Conservation (phyloP, 1,140 invertebrate species). For the Globodera rostochiensis region DNA sequence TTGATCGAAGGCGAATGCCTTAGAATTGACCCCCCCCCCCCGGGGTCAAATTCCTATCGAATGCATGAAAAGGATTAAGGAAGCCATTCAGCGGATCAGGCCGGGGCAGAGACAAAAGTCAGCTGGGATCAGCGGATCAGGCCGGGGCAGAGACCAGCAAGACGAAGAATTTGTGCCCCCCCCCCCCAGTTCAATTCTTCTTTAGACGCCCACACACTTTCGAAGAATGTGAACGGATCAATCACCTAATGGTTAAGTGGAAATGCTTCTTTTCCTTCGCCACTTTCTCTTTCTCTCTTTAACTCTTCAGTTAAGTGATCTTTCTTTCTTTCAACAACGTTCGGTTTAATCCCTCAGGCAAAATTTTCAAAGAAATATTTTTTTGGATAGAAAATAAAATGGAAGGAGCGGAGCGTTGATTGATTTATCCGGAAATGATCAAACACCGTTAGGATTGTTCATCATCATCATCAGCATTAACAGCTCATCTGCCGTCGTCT, state of each 20-base stretch:
- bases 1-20: too few species aligned
- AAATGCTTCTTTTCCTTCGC: neutral
- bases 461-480: too few species aligned
- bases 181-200: too few species aligned
- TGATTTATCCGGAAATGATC: neutral
- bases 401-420: neutral
- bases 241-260: neutral
- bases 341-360: too few species aligned
- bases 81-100: neutral
- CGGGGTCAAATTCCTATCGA: conserved; percentile 1
- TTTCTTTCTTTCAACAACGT: too few species aligned
- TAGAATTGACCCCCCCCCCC: too few species aligned
- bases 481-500: neutral
- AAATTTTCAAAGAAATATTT: too few species aligned
- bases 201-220: neutral
- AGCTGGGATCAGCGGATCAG: neutral
- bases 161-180: neutral
- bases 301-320: too few species aligned
- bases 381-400: too few species aligned
- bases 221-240: neutral
- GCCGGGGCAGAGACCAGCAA: too few species aligned
- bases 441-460: neutral
- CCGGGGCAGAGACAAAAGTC: neutral
- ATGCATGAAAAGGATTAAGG: neutral
- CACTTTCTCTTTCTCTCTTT: neutral